phyloP scores from a whole-genome alignment of 2,888 invertebrate species.

The Ophion obscuratus region DNA sequence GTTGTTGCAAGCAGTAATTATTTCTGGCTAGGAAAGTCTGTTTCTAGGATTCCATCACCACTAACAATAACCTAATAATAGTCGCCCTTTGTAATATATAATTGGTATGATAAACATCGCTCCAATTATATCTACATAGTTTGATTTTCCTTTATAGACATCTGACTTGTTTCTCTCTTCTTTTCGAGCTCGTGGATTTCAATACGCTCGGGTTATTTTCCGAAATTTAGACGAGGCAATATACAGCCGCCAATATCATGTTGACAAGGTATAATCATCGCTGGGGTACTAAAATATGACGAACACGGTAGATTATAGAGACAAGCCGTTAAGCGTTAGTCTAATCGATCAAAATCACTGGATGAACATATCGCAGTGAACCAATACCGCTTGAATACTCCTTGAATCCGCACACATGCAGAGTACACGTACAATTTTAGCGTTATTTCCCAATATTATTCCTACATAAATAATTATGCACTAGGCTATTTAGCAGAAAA shows the following conservation, averaged over 20 bases:
- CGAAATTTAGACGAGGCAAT: neutral
- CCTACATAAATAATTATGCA: neutral
- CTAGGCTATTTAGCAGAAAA: neutral
- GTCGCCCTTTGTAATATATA: too few relatives aligned
- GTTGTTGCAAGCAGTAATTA: too few relatives aligned
- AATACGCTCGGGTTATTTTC: neutral
- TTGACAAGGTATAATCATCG: neutral
- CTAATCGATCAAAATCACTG: conserved; percentile 74
- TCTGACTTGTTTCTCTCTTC: conserved; percentile 37
- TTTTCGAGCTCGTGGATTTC: conserved; percentile 60
- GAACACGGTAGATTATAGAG: conserved; percentile 46
- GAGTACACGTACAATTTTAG: neutral
- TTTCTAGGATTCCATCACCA: too few relatives aligned
- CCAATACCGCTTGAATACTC: conserved; percentile 9
- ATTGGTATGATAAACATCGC: too few relatives aligned
- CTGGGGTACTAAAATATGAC: conserved; percentile 17
- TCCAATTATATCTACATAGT: too few relatives aligned
- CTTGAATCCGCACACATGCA: neutral
- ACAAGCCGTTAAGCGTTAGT: conserved; percentile 68
- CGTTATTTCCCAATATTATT: neutral
- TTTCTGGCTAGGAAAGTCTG: too few relatives aligned
- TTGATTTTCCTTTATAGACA: neutral
- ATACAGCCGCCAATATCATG: neutral
- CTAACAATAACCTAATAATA: too few relatives aligned
- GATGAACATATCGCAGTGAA: conserved; percentile 4